Conservation (phyloP, 2,113 vertebrate genomes). For the Nibea albiflora region DNA sequence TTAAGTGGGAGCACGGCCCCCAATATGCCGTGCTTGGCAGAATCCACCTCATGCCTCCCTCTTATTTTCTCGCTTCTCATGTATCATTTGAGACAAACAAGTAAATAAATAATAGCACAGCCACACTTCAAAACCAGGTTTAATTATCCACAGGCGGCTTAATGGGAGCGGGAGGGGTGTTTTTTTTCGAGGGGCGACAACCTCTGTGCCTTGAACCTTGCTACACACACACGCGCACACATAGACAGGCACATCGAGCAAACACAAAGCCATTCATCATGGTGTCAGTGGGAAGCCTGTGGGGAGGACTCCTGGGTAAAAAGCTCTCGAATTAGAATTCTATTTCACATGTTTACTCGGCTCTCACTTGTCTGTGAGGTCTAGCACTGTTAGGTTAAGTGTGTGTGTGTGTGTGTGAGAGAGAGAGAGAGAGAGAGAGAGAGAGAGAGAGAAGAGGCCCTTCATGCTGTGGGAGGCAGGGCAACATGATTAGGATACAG, state of each 20-base stretch:
- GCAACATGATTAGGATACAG: constrained; percentile 29
- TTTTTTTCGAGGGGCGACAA: constrained; percentile 42
- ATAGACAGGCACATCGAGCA: constrained; percentile 29
- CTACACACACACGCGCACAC: constrained; percentile 38
- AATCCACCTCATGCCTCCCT: constrained; percentile 20
- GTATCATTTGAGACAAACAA: constrained; percentile 60
- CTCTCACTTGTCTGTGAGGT: constrained; percentile 47
- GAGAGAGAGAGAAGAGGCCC: constrained; percentile 5
- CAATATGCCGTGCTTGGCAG: constrained; percentile 33
- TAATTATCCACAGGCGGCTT: constrained; percentile 67
- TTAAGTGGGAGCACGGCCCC: constrained; percentile 45
- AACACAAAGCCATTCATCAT: constrained; percentile 76
- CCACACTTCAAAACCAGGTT: constrained; percentile 56
- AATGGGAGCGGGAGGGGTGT: constrained; percentile 9
- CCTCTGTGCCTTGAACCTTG: constrained; percentile 46
- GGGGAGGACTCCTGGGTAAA: constrained; percentile 64
- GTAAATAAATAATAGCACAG: constrained; percentile 62
- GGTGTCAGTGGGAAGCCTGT: constrained; percentile 64
- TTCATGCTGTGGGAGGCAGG: background rate
- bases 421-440: background rate
- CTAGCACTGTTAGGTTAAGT: constrained; percentile 18
- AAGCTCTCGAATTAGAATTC: constrained; percentile 68
- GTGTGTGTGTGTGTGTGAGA: constrained; percentile 14
- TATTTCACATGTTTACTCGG: constrained; percentile 55
- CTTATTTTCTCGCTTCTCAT: constrained; percentile 23